These are phyloP conservation scores for Epinephelus coioides DNA, from an alignment of 2,797 vertebrate species.

Conservation along the genomic window DNA sequence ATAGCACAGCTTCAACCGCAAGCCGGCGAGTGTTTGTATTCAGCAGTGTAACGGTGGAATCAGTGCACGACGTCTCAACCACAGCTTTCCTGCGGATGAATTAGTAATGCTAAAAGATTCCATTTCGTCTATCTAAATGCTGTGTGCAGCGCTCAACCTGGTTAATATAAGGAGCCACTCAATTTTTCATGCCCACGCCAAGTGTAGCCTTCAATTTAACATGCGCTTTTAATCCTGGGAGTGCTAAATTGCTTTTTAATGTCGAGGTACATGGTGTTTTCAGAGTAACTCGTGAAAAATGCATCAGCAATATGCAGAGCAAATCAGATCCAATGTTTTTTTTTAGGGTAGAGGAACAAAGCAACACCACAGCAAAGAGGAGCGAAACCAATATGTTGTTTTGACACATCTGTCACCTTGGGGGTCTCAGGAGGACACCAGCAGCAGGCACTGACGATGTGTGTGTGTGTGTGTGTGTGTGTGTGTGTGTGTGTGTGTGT, in stretches of 20 bases:
- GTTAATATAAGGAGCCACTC: conserved; percentile 95
- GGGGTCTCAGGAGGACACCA: conserved; percentile 68
- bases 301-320: conserved; percentile 80
- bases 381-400: conserved; percentile 82
- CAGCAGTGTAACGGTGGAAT: conserved; percentile 31
- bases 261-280: conserved; percentile 93
- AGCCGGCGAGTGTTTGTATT: conserved; percentile 56
- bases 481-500: conserved; percentile 57
- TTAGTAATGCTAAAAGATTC: conserved; percentile 87
- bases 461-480: conserved; percentile 57
- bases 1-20: conserved; percentile 26
- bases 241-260: conserved; percentile 98
- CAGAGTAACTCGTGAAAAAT: conserved; percentile 92
- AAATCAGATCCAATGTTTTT: conserved; percentile 70
- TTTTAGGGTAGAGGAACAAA: conserved; percentile 73
- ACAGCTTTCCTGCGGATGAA: conserved; percentile 77
- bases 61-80: conserved; percentile 53
- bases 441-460: conserved; percentile 48
- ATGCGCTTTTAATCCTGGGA: conserved; percentile 97
- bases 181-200: conserved; percentile 97
- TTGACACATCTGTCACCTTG: conserved; percentile 81
- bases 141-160: conserved; percentile 72
- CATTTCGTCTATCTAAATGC: conserved; percentile 82
- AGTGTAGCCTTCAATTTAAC: conserved; percentile 99
- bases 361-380: conserved; percentile 73